Percentiles rank a stretch among this genome's conserved stretches.
Evolutionary conservation across 92 coral and sea anemone genomes (phyloP).

Genomic region (Paramuricea clavata): DNA sequence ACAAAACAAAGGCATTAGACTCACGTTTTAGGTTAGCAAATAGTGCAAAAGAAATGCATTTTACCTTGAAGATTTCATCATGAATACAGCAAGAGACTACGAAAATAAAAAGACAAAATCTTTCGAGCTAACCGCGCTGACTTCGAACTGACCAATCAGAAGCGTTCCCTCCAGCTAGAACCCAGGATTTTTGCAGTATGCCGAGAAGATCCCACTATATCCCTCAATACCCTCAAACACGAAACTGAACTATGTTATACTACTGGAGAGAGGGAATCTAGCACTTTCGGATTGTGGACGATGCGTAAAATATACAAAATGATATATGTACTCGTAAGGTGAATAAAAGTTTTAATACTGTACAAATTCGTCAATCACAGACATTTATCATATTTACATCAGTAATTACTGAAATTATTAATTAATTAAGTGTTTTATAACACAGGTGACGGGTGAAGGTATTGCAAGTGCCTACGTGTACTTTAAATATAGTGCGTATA

Average conservation of each 20-base stretch:
- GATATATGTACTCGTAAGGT: no score
- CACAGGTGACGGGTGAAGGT: no score
- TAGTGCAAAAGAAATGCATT: background rate
- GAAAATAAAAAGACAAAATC: background rate
- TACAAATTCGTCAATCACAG: no score
- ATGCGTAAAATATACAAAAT: no score
- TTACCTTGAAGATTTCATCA: slow-evolving; percentile 40
- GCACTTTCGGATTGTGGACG: no score
- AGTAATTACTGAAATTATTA: no score
- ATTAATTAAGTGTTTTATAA: no score
- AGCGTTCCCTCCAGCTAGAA: slow-evolving; percentile 27
- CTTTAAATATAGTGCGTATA: background rate
- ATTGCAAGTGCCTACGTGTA: no score
- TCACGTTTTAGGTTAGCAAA: background rate
- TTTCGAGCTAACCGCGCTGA: slow-evolving; percentile 45
- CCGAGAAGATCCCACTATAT: background rate
- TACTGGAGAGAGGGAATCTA: no score
- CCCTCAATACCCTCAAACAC: background rate
- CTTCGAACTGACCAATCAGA: slow-evolving; percentile 49
- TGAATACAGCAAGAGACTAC: slow-evolving; percentile 21
- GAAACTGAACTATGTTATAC: no score
- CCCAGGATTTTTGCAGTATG: background rate
- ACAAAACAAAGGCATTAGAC: background rate
- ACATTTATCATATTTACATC: no score
- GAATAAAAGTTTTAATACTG: no score